Base-by-base conservation (phyloP, 2,888 invertebrate genomes). In the Phalera bucephala region DNA sequence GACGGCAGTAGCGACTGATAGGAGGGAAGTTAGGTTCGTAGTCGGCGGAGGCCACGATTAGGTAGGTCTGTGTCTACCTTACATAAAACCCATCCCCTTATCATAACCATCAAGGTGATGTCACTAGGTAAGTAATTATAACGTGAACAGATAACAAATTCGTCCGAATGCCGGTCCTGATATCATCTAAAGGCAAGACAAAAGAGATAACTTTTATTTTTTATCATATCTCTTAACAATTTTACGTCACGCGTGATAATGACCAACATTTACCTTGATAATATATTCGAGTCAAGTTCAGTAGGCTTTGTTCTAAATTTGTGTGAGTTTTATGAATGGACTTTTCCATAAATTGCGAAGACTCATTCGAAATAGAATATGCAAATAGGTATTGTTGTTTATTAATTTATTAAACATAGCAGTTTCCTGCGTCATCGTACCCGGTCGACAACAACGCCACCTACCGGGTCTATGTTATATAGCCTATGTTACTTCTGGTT, bases 281-380 rank as follows among this genome's bases (percentile, higher is more conserved):
- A 40, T 51, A 43, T 53, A 67, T 47, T 36, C 38, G 44, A 68
- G 67, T 75, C 75, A 79, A 76, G 77, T 77, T 78, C 76, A 77
- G 49, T 59, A 43, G 2, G 11, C 2, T 10, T 25, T 25, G 3
- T 7, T 10, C 21, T 8, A 8, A 3, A 8, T 7, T 3, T n/a
- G 6, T n/a, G 21, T 21, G 2, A 2, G 21, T 21, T 21, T 21
- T 21, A 21, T 21, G 21, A 21, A 21, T 21, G 21, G 8, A 21
- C 21, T 21, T 21, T 21, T 21, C 21, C 21, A 21, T 21, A n/a
- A 17, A 17, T 17, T 17, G 17, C 5, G 17, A 17, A n/a, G n/a
- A n/a, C n/a, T n/a, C n/a, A n/a, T n/a, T n/a, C n/a, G n/a, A n/a
- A n/a, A n/a, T n/a, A n/a, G n/a, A n/a, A n/a, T n/a, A n/a, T n/a